Evolutionary conservation across 2,797 vertebrate species (phyloP), one percentile per base, ranked within the genome.

Genomic region (Chelon labrosus): DNA sequence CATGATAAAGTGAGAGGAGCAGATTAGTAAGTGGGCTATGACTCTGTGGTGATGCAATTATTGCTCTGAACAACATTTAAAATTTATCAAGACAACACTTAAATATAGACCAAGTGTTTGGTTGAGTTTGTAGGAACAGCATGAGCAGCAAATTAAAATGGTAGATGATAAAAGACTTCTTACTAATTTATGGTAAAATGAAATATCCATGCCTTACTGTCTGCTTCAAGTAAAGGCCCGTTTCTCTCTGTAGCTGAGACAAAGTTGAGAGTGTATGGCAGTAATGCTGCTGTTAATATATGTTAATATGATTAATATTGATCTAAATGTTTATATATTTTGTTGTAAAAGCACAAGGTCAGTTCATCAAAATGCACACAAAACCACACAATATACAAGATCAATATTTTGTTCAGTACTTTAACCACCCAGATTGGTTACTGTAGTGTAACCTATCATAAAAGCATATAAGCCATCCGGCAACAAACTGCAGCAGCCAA

Each of bases 311-410:
- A 37, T 20, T 14, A 41, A 41, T 49, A 8, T 56, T 16, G 20
- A 55, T 22, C 61, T 68, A 47, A 65, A 20, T 42, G 65, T 35
- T 0, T 60, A 42, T 9, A 10, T 53, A 3, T 63, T 20, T 13
- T 4, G 10, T 25, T 16, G 11, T 56, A 51, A 14, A 27, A 27
- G 54, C 20, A 35, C 61, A 75, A 77, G 78, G 84, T 79, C 75
- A 16, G 31, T 31, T 73, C n/a, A 12, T 51, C 38, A n/a, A 38
- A 39, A 60, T 1, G 10, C 59, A 14, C 61, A 47, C 63, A 31
- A 31, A 31, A 31, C 4, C 7, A 7, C 31, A 5, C 31, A 1
- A 27, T 3, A 31, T 7, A 31, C 31, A 31, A 31, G 31, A 31
- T 31, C 7, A 7, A 31, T 31, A 31, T 31, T 3, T 31, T 31